phyloP scores from a whole-genome alignment of 1,140 invertebrate species.

The Sinella curviseta region DNA sequence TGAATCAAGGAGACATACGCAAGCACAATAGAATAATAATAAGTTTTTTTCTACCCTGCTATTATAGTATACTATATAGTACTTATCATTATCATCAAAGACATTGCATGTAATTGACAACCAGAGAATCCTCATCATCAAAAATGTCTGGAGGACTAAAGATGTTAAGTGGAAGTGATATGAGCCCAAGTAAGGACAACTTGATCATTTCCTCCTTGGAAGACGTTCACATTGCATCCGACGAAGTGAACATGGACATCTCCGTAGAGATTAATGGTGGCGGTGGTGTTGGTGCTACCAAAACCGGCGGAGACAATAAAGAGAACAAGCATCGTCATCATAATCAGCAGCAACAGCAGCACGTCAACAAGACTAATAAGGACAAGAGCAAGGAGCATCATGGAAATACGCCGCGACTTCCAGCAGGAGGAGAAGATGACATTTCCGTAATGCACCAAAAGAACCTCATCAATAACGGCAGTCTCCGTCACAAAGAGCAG shows the following conservation, averaged over 20 bases:
- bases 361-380: not conserved
- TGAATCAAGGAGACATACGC: not conserved
- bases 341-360: not conserved
- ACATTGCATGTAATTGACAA: not conserved
- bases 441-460: not conserved
- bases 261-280: conserved; percentile 3
- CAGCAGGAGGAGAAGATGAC: not conserved
- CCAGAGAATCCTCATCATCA: no score
- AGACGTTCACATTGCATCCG: conserved; percentile 13
- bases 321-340: not conserved
- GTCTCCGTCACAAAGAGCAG: not conserved
- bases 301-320: not conserved
- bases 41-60: no score
- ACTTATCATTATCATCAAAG: no score
- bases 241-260: conserved; percentile 26
- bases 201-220: conserved; percentile 26
- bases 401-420: not conserved
- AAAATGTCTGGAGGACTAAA: conserved; percentile 28
- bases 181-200: conserved; percentile 24
- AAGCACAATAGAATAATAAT: not conserved
- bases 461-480: conserved; percentile 10
- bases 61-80: no score
- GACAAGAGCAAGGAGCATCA: not conserved
- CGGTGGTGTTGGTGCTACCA: not conserved
- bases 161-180: conserved; percentile 24